Evolutionary conservation across 2,113 vertebrate species (phyloP), one percentile per base, ranked within the genome.

Genomic region (Puma concolor): DNA sequence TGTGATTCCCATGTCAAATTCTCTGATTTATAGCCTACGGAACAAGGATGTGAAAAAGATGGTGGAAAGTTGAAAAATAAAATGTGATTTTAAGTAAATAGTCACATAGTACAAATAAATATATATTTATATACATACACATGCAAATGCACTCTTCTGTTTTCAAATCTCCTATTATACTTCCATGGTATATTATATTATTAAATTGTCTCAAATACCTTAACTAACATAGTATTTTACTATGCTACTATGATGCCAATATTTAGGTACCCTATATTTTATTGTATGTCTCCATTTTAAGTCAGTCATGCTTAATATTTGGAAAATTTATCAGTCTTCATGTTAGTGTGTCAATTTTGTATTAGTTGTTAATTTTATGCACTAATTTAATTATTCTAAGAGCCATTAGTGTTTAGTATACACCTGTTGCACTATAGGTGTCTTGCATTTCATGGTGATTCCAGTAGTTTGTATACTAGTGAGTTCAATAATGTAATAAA

Each of bases 1-100:
- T 63, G 36, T 93, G 25, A 82, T 86, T 66, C 88, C 88, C 3
- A 31, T 95, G 16, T 15, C 94, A 77, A 94, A 88, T 17, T 93
- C 92, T 5, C 29, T 96, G 50, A 94, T 94, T 36, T 91, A 96
- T n/a, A 94, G 72, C 29, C 66, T 91, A 25, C 41, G 84, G 23
- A 92, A 95, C 52, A 94, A 97, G 69, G 77, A 97, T 83, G 89
- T 95, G 71, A 81, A 96, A 86, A 41, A 76, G 14, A 29, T 27
- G 38, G 2, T 76, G 25, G 25, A 76, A 76, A 63, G 36, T 7
- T 64, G 69, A 72, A 48, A 69, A 60, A 21, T 31, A 52, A 88
- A 92, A 91, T 16, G 17, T 21, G 10, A 17, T 64, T 66, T 48
- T 48, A 50, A 79, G 29, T 74, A 38, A 87, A 11, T 76, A 33